A percentile compares a stretch with the other conserved stretches of the same genome.
These are phyloP conservation scores for Probosciger aterrimus DNA, from an alignment of 2,113 vertebrate species.

Conservation along the genomic window DNA sequence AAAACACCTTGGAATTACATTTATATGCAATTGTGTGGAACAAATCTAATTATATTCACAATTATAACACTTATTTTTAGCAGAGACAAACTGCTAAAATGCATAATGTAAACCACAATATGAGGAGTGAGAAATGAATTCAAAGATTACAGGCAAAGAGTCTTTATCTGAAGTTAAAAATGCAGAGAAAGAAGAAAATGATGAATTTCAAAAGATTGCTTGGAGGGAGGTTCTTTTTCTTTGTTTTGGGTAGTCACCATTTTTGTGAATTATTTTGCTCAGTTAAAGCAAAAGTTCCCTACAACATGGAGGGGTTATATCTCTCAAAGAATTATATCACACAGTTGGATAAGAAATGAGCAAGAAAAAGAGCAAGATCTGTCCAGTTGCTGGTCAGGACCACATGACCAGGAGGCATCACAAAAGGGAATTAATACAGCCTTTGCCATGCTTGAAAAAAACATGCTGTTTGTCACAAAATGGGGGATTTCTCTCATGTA, in stretches of 20 bases:
- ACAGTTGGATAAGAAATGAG: neutral
- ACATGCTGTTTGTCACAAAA: neutral
- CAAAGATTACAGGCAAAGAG: neutral
- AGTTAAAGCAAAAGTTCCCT: neutral
- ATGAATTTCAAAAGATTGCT: neutral
- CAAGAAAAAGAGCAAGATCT: neutral
- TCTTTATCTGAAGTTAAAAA: neutral
- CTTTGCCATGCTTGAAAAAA: neutral
- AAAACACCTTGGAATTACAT: slow-evolving; percentile 27
- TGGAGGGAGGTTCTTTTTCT: neutral
- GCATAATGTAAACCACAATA: slow-evolving; percentile 3
- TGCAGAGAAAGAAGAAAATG: neutral
- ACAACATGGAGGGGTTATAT: neutral
- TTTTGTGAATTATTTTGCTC: neutral
- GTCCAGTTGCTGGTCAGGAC: neutral
- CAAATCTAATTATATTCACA: slow-evolving; percentile 62
- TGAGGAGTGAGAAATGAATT: neutral
- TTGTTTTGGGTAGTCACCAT: neutral
- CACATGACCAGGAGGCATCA: neutral
- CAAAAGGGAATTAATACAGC: neutral
- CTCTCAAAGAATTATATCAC: neutral
- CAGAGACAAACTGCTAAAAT: slow-evolving; percentile 35
- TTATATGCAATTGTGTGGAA: slow-evolving; percentile 39
- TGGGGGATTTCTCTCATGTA: neutral
- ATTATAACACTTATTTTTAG: slow-evolving; percentile 56